phyloP scores from a whole-genome alignment of 2,888 invertebrate species.

The Scotopteryx bipunctaria region DNA sequence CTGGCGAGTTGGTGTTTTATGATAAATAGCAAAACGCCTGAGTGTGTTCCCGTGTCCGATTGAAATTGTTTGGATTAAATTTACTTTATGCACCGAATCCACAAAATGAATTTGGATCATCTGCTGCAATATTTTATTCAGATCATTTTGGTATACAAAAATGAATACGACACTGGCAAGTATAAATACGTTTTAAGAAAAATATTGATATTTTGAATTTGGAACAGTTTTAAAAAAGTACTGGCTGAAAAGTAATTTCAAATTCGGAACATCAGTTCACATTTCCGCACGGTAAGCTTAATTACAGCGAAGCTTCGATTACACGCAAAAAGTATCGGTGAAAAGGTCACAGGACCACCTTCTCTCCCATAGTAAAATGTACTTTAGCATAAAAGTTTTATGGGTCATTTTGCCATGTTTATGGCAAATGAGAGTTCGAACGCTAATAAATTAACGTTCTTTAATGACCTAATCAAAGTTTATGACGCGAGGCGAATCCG shows the following conservation, averaged over 20 bases:
- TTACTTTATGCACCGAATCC: slow-evolving; percentile 67
- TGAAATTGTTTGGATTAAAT: slow-evolving; percentile 75
- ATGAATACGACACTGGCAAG: slow-evolving; percentile 1
- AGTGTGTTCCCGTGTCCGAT: slow-evolving; percentile 76
- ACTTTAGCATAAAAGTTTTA: slow-evolving; percentile 54
- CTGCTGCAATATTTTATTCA: slow-evolving; percentile 22
- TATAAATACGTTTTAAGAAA: not conserved
- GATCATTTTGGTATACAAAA: no score
- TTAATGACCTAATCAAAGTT: slow-evolving; percentile 84
- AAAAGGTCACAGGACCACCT: slow-evolving; percentile 60
- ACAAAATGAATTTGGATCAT: slow-evolving; percentile 56
- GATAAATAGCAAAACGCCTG: slow-evolving; percentile 72
- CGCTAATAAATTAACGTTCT: slow-evolving; percentile 81
- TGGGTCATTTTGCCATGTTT: slow-evolving; percentile 65
- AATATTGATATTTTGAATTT: not conserved
- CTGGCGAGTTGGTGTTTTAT: slow-evolving; percentile 60
- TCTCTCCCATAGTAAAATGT: slow-evolving; percentile 44
- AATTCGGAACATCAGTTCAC: slow-evolving; percentile 47
- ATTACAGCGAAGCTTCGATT: slow-evolving; percentile 73
- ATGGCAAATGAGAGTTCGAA: slow-evolving; percentile 72
- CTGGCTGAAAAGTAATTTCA: slow-evolving; percentile 17
- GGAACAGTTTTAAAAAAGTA: not conserved
- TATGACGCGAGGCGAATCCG: slow-evolving; percentile 82
- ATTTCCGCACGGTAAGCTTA: slow-evolving; percentile 51
- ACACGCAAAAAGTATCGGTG: slow-evolving; percentile 51